A percentile compares a stretch with the other conserved stretches of the same genome.
These are phyloP conservation scores for Australoheros scitulus DNA, from an alignment of 2,113 vertebrate genomes.

Conservation along the genomic window DNA sequence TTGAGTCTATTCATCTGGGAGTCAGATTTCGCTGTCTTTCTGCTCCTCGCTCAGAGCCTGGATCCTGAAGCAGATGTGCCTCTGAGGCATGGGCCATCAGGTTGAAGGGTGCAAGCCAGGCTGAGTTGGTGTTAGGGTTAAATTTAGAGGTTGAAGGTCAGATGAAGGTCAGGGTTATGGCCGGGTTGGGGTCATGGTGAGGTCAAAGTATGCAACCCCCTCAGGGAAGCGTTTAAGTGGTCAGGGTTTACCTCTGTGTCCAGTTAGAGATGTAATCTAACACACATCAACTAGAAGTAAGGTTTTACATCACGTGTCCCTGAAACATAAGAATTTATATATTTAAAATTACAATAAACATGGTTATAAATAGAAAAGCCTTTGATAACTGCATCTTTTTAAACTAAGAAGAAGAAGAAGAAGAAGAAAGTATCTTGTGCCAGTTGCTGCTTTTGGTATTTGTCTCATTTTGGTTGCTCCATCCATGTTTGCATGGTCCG, in stretches of 20 bases:
- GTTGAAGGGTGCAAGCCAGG: conserved; percentile 68
- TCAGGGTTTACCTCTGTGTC: conserved; percentile 60
- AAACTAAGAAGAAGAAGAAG: accelerated
- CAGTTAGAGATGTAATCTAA: conserved; percentile 15
- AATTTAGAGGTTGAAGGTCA: conserved; percentile 74
- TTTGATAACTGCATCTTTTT: background rate
- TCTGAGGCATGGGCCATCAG: conserved; percentile 58
- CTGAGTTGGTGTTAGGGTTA: conserved; percentile 77
- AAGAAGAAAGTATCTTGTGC: conserved; percentile 42
- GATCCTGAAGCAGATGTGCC: conserved; percentile 76
- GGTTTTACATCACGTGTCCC: accelerated
- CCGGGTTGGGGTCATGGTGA: conserved; percentile 72
- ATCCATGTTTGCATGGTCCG: conserved; percentile 48
- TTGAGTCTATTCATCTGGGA: conserved; percentile 63
- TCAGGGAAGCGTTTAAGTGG: conserved; percentile 61
- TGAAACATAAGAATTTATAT: background rate
- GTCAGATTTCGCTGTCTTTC: conserved; percentile 60
- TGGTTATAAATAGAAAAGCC: background rate
- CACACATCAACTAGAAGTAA: background rate
- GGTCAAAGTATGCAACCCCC: conserved; percentile 66
- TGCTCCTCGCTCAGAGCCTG: conserved; percentile 37
- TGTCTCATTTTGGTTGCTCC: conserved; percentile 46
- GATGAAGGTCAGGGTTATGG: conserved; percentile 75
- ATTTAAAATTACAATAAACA: background rate
- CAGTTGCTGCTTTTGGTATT: conserved; percentile 72